Conservation (phyloP, 2,888 invertebrate genomes). For the Watsonalla binaria region DNA sequence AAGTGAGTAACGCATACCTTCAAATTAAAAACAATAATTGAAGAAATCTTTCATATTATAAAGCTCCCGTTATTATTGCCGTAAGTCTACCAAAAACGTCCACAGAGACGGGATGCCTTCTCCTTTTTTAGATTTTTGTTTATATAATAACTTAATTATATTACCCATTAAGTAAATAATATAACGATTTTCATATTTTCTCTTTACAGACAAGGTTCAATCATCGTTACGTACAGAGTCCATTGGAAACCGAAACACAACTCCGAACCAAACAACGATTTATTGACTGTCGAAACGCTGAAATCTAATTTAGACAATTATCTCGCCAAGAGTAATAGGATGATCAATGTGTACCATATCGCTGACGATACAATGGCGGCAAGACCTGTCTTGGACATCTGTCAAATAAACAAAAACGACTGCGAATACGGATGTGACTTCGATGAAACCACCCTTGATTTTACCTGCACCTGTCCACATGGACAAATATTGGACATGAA, state of each 20-base stretch:
- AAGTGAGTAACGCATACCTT: constrained; percentile 57
- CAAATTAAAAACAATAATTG: neutral
- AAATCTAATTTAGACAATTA: constrained; percentile 69
- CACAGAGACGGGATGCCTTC: too few species aligned
- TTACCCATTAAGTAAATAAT: neutral
- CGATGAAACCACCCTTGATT: constrained; percentile 80
- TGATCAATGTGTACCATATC: constrained; percentile 74
- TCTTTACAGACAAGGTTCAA: constrained; percentile 80
- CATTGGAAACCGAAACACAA: constrained; percentile 80
- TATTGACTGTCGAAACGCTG: constrained; percentile 68
- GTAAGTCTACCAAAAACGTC: too few species aligned
- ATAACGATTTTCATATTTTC: constrained; percentile 7
- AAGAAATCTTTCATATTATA: too few species aligned
- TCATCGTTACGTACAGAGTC: constrained; percentile 81
- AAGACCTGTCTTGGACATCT: constrained; percentile 79
- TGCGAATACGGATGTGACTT: constrained; percentile 84
- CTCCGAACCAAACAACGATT: constrained; percentile 62
- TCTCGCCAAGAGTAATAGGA: constrained; percentile 69
- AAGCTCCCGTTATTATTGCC: too few species aligned
- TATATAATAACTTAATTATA: neutral
- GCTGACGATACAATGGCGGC: constrained; percentile 58
- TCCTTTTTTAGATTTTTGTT: too few species aligned
- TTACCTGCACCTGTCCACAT: constrained; percentile 82
- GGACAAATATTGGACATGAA: constrained; percentile 61
- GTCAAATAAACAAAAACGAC: constrained; percentile 80